phyloP scores from a whole-genome alignment of 2,888 invertebrate species.

The Rhorus exstirpatorius region DNA sequence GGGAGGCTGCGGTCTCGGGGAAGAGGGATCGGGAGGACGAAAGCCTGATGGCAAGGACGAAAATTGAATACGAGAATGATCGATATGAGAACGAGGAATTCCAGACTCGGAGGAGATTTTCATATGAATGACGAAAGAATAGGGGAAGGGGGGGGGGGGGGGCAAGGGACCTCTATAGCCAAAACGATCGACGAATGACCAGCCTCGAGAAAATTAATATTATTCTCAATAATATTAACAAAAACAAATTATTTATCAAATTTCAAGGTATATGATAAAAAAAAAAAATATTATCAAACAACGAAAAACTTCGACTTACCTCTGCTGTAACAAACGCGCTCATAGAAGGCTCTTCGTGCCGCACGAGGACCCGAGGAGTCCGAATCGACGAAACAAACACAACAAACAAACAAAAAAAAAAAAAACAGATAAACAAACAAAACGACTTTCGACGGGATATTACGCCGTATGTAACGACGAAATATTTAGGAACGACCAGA shows the following conservation, averaged over 20 bases:
- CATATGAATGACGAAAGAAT: slow-evolving; percentile 22
- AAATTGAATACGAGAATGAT: slow-evolving; percentile 34
- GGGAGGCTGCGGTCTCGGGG: slow-evolving; percentile 25
- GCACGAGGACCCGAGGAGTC: background rate
- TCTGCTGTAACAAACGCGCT: slow-evolving; percentile 18
- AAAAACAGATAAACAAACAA: slow-evolving; percentile 43
- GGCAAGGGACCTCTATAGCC: slow-evolving; percentile 39
- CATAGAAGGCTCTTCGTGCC: background rate
- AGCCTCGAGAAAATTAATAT: slow-evolving; percentile 46
- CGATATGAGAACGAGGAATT: slow-evolving; percentile 46
- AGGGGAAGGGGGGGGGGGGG: too few relatives aligned
- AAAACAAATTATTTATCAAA: slow-evolving; percentile 45
- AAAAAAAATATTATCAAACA: slow-evolving; percentile 27
- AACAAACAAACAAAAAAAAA: background rate
- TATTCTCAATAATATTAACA: slow-evolving; percentile 59
- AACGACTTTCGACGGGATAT: slow-evolving; percentile 62
- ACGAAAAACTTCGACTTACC: slow-evolving; percentile 40
- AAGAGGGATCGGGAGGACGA: slow-evolving; percentile 12
- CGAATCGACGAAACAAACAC: slow-evolving; percentile 22
- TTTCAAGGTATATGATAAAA: slow-evolving; percentile 48
- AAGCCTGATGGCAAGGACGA: slow-evolving; percentile 8
- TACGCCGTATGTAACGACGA: slow-evolving; percentile 68
- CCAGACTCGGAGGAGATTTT: slow-evolving; percentile 48
- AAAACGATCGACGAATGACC: slow-evolving; percentile 51
- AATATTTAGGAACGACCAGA: slow-evolving; percentile 70